phyloP scores from a whole-genome alignment of 2,797 vertebrate genomes.

The Sebastes vulpes region DNA sequence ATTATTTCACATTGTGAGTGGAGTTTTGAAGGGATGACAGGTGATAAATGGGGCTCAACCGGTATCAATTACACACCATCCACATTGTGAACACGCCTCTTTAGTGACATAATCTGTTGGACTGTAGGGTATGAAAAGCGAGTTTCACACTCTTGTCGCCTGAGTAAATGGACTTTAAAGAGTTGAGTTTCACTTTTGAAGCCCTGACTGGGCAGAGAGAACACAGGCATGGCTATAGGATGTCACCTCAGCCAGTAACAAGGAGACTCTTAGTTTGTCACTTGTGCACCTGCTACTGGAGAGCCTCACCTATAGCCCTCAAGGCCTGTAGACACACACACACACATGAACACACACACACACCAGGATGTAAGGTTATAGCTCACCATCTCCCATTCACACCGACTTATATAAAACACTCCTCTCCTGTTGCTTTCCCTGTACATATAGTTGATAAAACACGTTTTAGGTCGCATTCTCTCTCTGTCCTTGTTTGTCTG shows the following conservation, averaged over 20 bases:
- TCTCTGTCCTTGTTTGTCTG: neutral
- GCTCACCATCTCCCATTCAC: neutral
- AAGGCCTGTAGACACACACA: constrained; percentile 28
- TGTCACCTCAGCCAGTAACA: constrained; percentile 34
- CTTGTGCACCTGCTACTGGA: constrained; percentile 47
- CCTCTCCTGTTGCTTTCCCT: neutral
- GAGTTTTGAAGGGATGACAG: constrained; percentile 1
- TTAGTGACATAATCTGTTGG: neutral
- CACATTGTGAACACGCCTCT: constrained; percentile 1
- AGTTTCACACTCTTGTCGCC: neutral
- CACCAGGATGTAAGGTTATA: constrained; percentile 16
- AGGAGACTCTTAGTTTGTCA: constrained; percentile 26
- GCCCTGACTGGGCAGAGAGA: neutral
- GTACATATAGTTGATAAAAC: neutral
- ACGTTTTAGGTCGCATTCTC: neutral
- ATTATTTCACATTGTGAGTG: neutral
- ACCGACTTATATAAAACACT: neutral
- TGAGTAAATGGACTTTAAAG: neutral
- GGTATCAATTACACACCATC: constrained; percentile 11
- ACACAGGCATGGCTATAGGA: neutral
- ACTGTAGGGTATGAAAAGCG: neutral
- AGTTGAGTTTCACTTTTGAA: constrained; percentile 25
- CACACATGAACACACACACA: neutral
- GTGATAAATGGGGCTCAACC: constrained; percentile 6
- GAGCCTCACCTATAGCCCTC: constrained; percentile 56